Evolutionary conservation across 2,888 invertebrate species (phyloP), one percentile per base, ranked within the genome.

Genomic region (Adelognathus sp.): DNA sequence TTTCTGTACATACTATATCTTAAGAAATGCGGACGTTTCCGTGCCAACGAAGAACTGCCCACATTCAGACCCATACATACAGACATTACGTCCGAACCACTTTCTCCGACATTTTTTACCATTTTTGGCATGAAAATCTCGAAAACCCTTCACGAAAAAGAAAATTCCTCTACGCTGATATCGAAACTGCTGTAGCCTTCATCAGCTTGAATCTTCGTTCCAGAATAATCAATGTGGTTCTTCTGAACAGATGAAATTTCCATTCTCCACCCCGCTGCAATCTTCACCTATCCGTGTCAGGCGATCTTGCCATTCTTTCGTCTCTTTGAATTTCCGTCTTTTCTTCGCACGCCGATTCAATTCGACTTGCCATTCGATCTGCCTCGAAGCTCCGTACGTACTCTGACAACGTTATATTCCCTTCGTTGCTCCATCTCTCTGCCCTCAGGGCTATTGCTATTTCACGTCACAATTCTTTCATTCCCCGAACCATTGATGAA

Each of bases 391-490:
- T 6, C 14, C 9, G 3, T n/a, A 7, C 9, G 3, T n/a, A 7
- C 16, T 61, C 11, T 54, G 21, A 21, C 21, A 21, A 63, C 39
- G 39, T 44, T 41, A 2, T n/a, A n/a, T 21, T 21, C 33, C 7
- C 36, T 66, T 54, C 11, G n/a, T 63, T 44, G 24, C 54, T 39
- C 21, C n/a, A 39, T 50, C 36, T 41, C 56, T 41, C 56, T 18
- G 52, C 29, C 11, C 50, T 56, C 44, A n/a, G 14, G 16, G n/a
- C 39, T 71, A 71, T 60, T 50, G 18, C 18, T 50, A 60, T 52
- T 61, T 39, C 16, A 61, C 71, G 61, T 79, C 71, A 50, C 18
- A 75, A 66, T 67, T 56, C 71, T 39, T 60, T 18, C 39, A n/a
- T n/a, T n/a, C 50, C 61, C 16, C 33, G 46, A 52, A 36, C 36